These are phyloP conservation scores for Hermaeophaga mercurialis DNA, from an alignment of 2,888 invertebrate genomes.

Conservation along the genomic window DNA sequence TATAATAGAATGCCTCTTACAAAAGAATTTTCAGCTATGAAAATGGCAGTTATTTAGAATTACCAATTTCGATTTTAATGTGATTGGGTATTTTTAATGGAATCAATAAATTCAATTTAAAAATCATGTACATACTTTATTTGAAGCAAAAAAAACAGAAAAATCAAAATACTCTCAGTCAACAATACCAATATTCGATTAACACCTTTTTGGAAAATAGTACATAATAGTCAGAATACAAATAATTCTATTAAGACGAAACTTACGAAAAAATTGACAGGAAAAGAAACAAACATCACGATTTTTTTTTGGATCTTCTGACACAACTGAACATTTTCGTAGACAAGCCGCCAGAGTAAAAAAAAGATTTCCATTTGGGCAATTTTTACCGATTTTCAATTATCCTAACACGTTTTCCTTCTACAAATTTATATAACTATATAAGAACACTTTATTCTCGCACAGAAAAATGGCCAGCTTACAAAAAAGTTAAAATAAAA, in stretches of 20 bases:
- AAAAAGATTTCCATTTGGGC: too few species aligned
- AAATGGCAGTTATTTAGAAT: too few species aligned
- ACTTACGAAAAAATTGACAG: not conserved
- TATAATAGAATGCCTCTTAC: too few species aligned
- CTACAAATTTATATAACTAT: too few species aligned
- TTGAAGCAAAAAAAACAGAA: slow-evolving; percentile 2
- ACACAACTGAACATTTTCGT: slow-evolving; percentile 33
- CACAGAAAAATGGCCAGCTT: not conserved
- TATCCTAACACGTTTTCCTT: not conserved
- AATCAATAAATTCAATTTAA: too few species aligned
- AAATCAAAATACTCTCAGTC: slow-evolving; percentile 1
- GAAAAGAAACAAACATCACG: not conserved
- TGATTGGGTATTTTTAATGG: too few species aligned
- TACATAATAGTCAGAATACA: not conserved
- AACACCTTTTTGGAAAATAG: not conserved
- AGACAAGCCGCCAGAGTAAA: not conserved
- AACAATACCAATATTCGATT: not conserved
- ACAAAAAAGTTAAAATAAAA: slow-evolving; percentile 19
- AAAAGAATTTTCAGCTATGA: too few species aligned
- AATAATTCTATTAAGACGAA: not conserved
- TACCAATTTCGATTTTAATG: too few species aligned
- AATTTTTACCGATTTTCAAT: not conserved
- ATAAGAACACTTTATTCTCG: not conserved
- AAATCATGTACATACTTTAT: slow-evolving; percentile 7
- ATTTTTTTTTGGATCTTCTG: slow-evolving; percentile 5